These are phyloP conservation scores for Protodeltote pygarga DNA, from an alignment of 2,888 invertebrate species.

Conservation along the genomic window DNA sequence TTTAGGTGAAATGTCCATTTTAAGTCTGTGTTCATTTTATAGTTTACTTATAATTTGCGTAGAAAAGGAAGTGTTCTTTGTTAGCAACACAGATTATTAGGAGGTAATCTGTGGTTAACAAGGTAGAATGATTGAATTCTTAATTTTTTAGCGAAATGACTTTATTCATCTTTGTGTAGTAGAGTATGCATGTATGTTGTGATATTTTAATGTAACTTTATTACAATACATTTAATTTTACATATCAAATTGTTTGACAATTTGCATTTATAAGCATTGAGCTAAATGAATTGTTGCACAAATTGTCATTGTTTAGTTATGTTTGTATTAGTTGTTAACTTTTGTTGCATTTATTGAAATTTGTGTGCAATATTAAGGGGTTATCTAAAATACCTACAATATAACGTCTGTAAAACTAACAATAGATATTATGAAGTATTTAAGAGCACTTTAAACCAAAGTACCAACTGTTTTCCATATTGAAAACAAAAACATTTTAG, in stretches of 20 bases:
- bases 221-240: slow-evolving; percentile 41
- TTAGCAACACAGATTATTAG: no score
- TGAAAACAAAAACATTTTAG: slow-evolving; percentile 4
- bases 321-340: slow-evolving; percentile 48
- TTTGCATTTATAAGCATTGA: slow-evolving; percentile 60
- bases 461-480: background rate
- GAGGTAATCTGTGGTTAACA: no score
- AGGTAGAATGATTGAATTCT: no score
- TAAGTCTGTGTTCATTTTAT: slow-evolving; percentile 52
- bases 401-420: no score
- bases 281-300: slow-evolving; percentile 58
- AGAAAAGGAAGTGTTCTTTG: slow-evolving; percentile 10
- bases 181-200: slow-evolving; percentile 60
- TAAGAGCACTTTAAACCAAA: slow-evolving; percentile 10
- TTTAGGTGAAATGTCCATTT: slow-evolving; percentile 36
- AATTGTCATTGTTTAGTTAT: slow-evolving; percentile 55
- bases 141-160: slow-evolving; percentile 8
- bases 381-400: slow-evolving; percentile 36
- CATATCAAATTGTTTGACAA: slow-evolving; percentile 69
- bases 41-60: slow-evolving; percentile 32
- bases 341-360: slow-evolving; percentile 70
- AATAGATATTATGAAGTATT: no score
- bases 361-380: slow-evolving; percentile 22
- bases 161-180: slow-evolving; percentile 26
- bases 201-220: slow-evolving; percentile 57